These are phyloP conservation scores for Synanthedon vespiformis DNA, from an alignment of 2,888 invertebrate genomes.

Conservation along the genomic window DNA sequence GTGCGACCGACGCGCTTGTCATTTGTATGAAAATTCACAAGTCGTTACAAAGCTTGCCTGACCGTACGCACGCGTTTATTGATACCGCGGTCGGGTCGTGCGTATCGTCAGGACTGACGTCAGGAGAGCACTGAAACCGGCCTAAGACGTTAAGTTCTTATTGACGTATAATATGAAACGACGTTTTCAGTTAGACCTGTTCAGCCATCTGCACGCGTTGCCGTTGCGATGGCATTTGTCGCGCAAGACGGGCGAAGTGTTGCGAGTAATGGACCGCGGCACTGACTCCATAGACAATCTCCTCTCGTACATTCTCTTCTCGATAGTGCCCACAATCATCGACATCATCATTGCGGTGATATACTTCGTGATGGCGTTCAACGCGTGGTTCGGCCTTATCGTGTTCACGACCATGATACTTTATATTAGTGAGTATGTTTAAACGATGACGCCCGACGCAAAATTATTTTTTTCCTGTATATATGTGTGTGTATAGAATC, in stretches of 20 bases:
- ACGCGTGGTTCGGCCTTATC: slow-evolving; percentile 94
- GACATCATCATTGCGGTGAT: slow-evolving; percentile 93
- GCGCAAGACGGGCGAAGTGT: slow-evolving; percentile 96
- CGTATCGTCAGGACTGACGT: no score
- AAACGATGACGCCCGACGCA: no score
- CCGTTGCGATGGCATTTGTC: slow-evolving; percentile 95
- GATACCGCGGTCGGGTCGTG: no score
- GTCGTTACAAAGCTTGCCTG: no score
- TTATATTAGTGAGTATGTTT: slow-evolving; percentile 83
- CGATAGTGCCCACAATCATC: slow-evolving; percentile 91
- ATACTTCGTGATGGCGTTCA: slow-evolving; percentile 89
- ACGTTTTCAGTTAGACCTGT: slow-evolving; percentile 76
- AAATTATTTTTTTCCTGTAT: no score
- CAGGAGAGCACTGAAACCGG: no score
- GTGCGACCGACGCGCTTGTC: no score
- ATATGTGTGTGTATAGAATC: no score
- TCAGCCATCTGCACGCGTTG: slow-evolving; percentile 88
- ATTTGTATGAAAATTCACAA: no score
- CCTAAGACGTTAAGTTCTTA: slow-evolving; percentile 20
- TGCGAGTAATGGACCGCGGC: slow-evolving; percentile 96
- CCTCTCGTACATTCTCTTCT: slow-evolving; percentile 91
- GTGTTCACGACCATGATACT: slow-evolving; percentile 93
- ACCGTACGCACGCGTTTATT: no score
- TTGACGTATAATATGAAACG: slow-evolving; percentile 15
- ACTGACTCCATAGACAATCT: slow-evolving; percentile 96